These are phyloP conservation scores for Spea multiplicata DNA, from an alignment of 2,113 vertebrate genomes.

Conservation along the genomic window DNA sequence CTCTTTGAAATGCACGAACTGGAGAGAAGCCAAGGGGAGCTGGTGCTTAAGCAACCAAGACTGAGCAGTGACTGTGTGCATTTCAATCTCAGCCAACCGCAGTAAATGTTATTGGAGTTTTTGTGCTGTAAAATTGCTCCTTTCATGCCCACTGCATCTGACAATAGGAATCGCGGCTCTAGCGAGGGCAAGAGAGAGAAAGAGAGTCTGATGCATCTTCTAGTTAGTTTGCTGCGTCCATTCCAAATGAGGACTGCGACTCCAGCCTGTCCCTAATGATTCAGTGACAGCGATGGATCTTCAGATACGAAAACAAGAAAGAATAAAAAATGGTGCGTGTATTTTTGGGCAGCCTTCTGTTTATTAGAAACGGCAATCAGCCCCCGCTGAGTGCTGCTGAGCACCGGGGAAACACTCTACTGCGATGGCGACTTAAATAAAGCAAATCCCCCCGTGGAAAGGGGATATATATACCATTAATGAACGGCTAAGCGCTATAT, in stretches of 20 bases:
- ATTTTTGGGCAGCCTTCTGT: background rate
- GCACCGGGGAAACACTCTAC: constrained; percentile 28
- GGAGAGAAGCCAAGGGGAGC: constrained; percentile 71
- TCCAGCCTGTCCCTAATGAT: constrained; percentile 56
- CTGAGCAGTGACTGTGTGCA: constrained; percentile 68
- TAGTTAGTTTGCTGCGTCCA: constrained; percentile 61
- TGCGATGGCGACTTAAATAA: background rate
- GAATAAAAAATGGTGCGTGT: no score
- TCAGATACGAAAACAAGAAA: constrained; percentile 30
- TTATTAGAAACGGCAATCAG: constrained; percentile 22
- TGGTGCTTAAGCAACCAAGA: constrained; percentile 73
- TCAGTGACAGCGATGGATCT: constrained; percentile 52
- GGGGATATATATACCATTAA: constrained; percentile 16
- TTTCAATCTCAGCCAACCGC: constrained; percentile 69
- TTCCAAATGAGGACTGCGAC: constrained; percentile 56
- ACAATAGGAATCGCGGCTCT: constrained; percentile 73
- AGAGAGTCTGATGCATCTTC: constrained; percentile 59
- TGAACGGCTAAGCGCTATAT: constrained; percentile 17
- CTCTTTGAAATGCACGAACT: constrained; percentile 64
- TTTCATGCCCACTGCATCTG: constrained; percentile 81
- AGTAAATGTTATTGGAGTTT: constrained; percentile 80
- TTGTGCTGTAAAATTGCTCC: constrained; percentile 84
- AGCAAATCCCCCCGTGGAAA: constrained; percentile 21
- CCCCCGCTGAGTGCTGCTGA: constrained; percentile 18
- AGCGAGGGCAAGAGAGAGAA: constrained; percentile 48